These are phyloP conservation scores for Philereme transversata DNA, from an alignment of 2,888 invertebrate genomes.

Conservation along the genomic window DNA sequence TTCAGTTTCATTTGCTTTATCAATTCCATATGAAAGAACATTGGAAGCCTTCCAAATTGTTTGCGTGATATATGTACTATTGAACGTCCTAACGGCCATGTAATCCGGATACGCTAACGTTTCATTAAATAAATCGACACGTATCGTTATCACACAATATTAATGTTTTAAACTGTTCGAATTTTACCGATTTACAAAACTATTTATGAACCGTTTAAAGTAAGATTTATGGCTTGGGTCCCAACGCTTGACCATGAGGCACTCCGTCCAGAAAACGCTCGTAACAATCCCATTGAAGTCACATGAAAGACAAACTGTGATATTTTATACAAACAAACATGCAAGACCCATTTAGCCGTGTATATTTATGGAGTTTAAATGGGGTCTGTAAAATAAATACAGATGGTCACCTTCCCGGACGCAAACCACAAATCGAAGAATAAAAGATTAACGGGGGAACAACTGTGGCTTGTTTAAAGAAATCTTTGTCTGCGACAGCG, in stretches of 20 bases:
- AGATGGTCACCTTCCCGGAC: slow-evolving; percentile 56
- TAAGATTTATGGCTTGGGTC: slow-evolving; percentile 34
- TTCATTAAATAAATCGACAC: slow-evolving; percentile 60
- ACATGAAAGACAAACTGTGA: slow-evolving; percentile 34
- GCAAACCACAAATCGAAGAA: slow-evolving; percentile 51
- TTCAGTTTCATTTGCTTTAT: slow-evolving; percentile 40
- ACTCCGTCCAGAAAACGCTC: slow-evolving; percentile 38
- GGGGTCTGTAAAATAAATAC: slow-evolving; percentile 52
- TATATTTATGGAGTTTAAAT: slow-evolving; percentile 41
- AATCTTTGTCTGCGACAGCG: slow-evolving; percentile 50
- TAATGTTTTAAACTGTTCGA: slow-evolving; percentile 27
- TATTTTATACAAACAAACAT: slow-evolving; percentile 40
- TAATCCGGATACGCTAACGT: slow-evolving; percentile 53
- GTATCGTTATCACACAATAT: slow-evolving; percentile 43
- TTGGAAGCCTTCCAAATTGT: slow-evolving; percentile 69
- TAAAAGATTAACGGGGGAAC: slow-evolving; percentile 53
- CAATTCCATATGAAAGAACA: slow-evolving; percentile 49
- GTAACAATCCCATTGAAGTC: slow-evolving; percentile 41
- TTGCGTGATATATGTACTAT: slow-evolving; percentile 62
- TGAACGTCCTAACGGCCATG: slow-evolving; percentile 43
- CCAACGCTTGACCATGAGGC: slow-evolving; percentile 42
- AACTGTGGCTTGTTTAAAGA: slow-evolving; percentile 52
- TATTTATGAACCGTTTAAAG: slow-evolving; percentile 8
- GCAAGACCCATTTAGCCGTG: slow-evolving; percentile 31
- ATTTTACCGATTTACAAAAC: slow-evolving; percentile 26